Evolutionary conservation across 2,113 vertebrate genomes (phyloP).

Genomic region (Tyto alba): DNA sequence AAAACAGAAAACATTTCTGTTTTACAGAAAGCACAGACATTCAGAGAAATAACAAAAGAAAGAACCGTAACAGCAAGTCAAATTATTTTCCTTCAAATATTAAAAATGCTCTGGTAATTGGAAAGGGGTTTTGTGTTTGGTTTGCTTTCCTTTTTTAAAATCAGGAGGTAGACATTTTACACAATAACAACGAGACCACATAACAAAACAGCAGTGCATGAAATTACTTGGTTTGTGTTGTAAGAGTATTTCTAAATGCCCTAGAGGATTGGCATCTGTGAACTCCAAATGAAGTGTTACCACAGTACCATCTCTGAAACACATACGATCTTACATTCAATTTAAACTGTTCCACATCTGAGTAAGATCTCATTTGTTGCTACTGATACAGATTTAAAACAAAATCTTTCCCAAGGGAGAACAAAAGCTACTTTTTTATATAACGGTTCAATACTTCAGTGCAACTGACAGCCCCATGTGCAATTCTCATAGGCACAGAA

Average conservation of each 20-base stretch:
- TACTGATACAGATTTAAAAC: background rate
- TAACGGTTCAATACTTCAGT: background rate
- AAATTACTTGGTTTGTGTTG: background rate
- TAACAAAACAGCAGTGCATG: rapidly evolving
- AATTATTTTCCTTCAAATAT: background rate
- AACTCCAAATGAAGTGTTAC: background rate
- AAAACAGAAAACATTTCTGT: conserved; percentile 13
- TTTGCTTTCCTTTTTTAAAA: background rate
- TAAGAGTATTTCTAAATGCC: background rate
- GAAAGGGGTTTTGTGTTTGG: background rate
- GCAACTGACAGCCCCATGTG: background rate
- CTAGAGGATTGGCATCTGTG: background rate
- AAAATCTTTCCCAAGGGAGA: background rate
- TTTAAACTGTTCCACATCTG: background rate
- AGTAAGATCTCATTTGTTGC: background rate
- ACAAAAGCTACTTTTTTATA: background rate
- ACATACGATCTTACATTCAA: background rate
- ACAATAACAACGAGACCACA: background rate
- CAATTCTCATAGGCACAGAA: background rate
- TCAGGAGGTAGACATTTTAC: background rate
- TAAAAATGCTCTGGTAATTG: background rate
- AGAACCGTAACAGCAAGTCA: background rate
- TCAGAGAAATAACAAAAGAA: background rate
- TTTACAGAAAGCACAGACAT: background rate
- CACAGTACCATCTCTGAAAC: background rate